Conservation (phyloP, 2,888 invertebrate genomes). For the Holacanthella duospinosa region DNA sequence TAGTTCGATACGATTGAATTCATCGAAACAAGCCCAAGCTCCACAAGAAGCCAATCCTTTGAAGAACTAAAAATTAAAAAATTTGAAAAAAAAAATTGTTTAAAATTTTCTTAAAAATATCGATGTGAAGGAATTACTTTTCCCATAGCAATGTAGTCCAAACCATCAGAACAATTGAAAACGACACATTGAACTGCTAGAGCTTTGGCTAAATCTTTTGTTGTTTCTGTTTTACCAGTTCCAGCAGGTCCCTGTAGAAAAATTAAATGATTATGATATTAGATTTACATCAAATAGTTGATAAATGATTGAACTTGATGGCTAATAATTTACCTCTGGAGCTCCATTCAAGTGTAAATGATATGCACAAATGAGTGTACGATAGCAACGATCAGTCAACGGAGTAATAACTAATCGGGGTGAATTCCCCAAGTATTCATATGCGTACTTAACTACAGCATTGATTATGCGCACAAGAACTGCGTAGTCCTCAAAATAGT, state of each 20-base stretch:
- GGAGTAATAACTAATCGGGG: conserved; percentile 62
- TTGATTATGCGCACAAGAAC: conserved; percentile 64
- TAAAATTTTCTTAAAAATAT: too few species aligned
- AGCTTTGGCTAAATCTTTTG: conserved; percentile 90
- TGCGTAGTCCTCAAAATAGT: conserved; percentile 55
- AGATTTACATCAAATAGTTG: not conserved
- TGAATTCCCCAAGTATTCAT: conserved; percentile 75
- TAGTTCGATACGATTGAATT: conserved; percentile 71
- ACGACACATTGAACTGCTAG: conserved; percentile 93
- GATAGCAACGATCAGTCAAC: conserved; percentile 66
- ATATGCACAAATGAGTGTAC: conserved; percentile 72
- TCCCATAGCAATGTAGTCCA: conserved; percentile 85
- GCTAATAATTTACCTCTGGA: conserved; percentile 54
- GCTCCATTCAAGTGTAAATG: conserved; percentile 75
- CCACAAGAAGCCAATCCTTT: conserved; percentile 73
- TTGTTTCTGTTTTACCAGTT: conserved; percentile 81
- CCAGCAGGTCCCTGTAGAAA: conserved; percentile 57
- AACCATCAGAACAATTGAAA: conserved; percentile 89
- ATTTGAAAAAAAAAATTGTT: conserved; percentile 38
- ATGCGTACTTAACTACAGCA: conserved; percentile 65
- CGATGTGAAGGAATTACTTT: too few species aligned
- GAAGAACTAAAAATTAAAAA: conserved; percentile 54
- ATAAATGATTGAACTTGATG: too few species aligned
- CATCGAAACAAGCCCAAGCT: conserved; percentile 81
- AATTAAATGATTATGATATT: not conserved